These are phyloP conservation scores for Uloborus plumipes DNA, from an alignment of 2,888 invertebrate genomes.

Conservation along the genomic window DNA sequence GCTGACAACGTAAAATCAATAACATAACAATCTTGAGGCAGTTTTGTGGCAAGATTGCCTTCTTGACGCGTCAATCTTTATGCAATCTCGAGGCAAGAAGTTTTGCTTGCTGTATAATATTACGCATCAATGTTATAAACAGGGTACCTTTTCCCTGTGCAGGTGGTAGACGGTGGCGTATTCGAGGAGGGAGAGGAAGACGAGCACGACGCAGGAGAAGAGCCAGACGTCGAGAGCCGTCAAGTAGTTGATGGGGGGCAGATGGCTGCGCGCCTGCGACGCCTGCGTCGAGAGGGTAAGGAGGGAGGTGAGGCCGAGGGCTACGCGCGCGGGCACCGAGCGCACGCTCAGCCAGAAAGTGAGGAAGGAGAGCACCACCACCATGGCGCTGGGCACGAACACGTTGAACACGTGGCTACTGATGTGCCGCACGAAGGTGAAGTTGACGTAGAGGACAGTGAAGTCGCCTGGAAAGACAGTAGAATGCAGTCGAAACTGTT, in stretches of 20 bases:
- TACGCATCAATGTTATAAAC: too few relatives aligned
- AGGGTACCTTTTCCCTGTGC: conserved; percentile 26
- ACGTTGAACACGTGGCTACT: conserved; percentile 46
- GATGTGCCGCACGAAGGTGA: conserved; percentile 40
- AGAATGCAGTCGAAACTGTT: too few relatives aligned
- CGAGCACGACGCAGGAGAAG: conserved; percentile 51
- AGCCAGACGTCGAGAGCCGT: conserved; percentile 64
- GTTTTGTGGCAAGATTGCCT: too few relatives aligned
- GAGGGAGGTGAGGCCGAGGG: conserved; percentile 55
- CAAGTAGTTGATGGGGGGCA: conserved; percentile 62
- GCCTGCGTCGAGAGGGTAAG: conserved; percentile 62
- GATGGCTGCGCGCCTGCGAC: conserved; percentile 34
- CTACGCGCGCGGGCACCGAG: conserved; percentile 44
- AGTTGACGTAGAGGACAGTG: conserved; percentile 28
- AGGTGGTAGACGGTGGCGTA: conserved; percentile 43
- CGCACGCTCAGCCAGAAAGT: conserved; percentile 58
- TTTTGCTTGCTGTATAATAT: too few relatives aligned
- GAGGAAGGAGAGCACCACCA: conserved; percentile 54
- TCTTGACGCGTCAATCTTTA: too few relatives aligned
- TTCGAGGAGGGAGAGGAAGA: conserved; percentile 57
- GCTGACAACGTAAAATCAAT: too few relatives aligned
- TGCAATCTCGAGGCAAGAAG: too few relatives aligned
- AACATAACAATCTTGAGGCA: too few relatives aligned
- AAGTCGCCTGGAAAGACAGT: conserved; percentile 14
- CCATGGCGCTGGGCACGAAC: conserved; percentile 56